These are phyloP conservation scores for Lycocerus yunnanus DNA, from an alignment of 2,888 invertebrate species.

Conservation along the genomic window DNA sequence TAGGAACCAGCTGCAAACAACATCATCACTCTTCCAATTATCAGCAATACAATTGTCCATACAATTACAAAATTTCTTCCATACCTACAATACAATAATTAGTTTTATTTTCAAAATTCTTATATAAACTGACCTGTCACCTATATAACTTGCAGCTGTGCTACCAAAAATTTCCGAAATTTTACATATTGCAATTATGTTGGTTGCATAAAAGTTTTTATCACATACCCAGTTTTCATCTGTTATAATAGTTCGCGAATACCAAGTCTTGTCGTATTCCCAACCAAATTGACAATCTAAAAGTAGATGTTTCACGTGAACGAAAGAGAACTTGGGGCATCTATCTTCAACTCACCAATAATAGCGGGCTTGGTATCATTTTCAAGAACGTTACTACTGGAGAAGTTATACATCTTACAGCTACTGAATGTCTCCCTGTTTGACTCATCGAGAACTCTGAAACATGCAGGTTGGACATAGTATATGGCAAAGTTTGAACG, in stretches of 20 bases:
- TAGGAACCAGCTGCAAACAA: constrained; percentile 56
- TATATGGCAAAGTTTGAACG: constrained; percentile 34
- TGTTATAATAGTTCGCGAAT: constrained; percentile 57
- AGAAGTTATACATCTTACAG: constrained; percentile 57
- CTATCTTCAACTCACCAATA: not conserved
- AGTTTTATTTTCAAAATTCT: not conserved
- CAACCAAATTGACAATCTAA: constrained; percentile 60
- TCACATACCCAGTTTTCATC: constrained; percentile 64
- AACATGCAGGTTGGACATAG: not conserved
- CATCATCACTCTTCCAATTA: constrained; percentile 58
- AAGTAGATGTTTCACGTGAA: not conserved
- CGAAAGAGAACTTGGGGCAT: not conserved
- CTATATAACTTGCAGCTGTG: constrained; percentile 61
- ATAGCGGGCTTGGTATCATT: not conserved
- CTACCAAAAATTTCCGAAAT: constrained; percentile 62
- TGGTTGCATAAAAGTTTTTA: constrained; percentile 59
- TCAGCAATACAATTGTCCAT: constrained; percentile 39
- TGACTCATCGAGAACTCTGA: not conserved
- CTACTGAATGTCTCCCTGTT: constrained; percentile 44
- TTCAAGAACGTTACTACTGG: not conserved
- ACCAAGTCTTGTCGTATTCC: constrained; percentile 62
- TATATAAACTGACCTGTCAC: constrained; percentile 59
- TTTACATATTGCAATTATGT: constrained; percentile 59
- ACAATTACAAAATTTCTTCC: not conserved
- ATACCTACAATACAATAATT: not conserved